Evolutionary conservation across 1,140 invertebrate species (phyloP), one percentile per base, ranked within the genome.

Genomic region (Panulirus ornatus): DNA sequence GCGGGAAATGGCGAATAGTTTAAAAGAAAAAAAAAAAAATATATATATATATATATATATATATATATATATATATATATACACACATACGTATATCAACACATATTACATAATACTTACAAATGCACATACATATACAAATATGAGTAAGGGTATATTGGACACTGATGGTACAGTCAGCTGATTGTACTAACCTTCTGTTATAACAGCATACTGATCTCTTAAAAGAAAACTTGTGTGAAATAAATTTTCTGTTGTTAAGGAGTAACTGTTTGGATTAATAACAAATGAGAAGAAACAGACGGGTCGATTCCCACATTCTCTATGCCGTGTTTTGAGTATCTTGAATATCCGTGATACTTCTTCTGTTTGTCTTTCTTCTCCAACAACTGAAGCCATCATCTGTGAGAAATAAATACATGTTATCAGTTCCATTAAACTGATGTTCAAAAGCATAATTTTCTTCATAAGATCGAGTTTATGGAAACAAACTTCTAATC

Each of bases 21-120:
- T n/a, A n/a, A n/a, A n/a, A n/a, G n/a, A n/a, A n/a, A n/a, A n/a
- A n/a, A n/a, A n/a, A 22, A 14, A 58, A 58, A 19, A 47, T 79
- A 79, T 79, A 79, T 79, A 47, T 79, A 79, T 79, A 47, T 79
- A 47, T 79, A 79, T 79, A 47, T 79, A 47, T 79, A 79, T 79
- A 47, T 79, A 47, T 79, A 79, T 79, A 47, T 79, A 47, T 79
- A 79, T 79, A 47, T 79, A 47, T 79, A 79, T 79, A 47, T 79
- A 47, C 44, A 44, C 44, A 44, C 44, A n/a, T 79, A 44, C 44
- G 22, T 79, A n/a, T 79, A 44, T 79, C 6, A 42, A n/a, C 44
- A 44, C 44, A n/a, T 79, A n/a, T 79, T 79, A 47, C 22, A 79
- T 79, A 79, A 42, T 5, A 6, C 2, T 5, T 44, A 79, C n/a